Conservation (phyloP, 2,888 invertebrate genomes). For the Drosophila fungiperda region DNA sequence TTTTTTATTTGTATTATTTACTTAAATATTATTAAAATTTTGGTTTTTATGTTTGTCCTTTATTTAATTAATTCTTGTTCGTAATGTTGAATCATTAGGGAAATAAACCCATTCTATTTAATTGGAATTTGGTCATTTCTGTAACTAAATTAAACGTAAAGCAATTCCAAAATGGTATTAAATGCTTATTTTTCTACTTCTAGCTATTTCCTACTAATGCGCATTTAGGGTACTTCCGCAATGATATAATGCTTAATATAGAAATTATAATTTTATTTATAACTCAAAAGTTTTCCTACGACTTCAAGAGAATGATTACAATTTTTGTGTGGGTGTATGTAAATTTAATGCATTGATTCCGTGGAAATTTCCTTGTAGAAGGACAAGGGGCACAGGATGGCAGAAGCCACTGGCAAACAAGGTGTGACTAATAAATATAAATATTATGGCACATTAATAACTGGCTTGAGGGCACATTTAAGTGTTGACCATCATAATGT, state of each 20-base stretch:
- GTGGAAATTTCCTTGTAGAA: not conserved
- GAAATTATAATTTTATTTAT: slow-evolving; percentile 19
- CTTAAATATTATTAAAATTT: not conserved
- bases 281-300: slow-evolving; percentile 6
- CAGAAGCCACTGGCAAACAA: not conserved
- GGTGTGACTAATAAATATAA: slow-evolving; percentile 33
- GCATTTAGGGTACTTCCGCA: not conserved
- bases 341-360: slow-evolving; percentile 45
- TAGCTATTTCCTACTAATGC: not conserved
- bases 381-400: slow-evolving; percentile 7
- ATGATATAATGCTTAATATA: slow-evolving; percentile 6
- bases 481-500: slow-evolving; percentile 47
- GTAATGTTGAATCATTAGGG: not conserved
- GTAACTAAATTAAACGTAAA: not conserved
- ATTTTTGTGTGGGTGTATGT: slow-evolving; percentile 25
- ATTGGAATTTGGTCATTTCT: not conserved
- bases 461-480: slow-evolving; percentile 26
- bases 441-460: slow-evolving; percentile 72
- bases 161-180: slow-evolving; percentile 5
- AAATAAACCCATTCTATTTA: not conserved
- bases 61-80: not conserved
- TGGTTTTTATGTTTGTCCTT: not conserved
- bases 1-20: not conserved
- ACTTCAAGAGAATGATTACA: slow-evolving; percentile 8
- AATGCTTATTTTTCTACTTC: not conserved